Evolutionary conservation across 2,888 invertebrate species (phyloP).

Genomic region (Alsophila aescularia): DNA sequence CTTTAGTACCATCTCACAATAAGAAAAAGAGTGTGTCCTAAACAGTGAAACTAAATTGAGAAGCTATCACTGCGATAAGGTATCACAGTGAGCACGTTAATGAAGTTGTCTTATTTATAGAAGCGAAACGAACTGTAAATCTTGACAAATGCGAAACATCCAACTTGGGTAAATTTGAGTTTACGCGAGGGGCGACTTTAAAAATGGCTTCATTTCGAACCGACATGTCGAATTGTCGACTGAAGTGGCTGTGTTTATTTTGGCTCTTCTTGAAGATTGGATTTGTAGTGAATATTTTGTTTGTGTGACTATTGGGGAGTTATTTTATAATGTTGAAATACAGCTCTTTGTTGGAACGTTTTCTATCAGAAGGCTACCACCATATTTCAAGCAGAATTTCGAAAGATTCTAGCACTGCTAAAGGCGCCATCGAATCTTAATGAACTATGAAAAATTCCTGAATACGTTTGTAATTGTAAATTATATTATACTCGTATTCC

Average conservation of each 20-base stretch:
- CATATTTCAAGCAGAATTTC: too few relatives aligned
- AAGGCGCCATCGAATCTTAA: too few relatives aligned
- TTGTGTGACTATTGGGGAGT: conserved; percentile 11
- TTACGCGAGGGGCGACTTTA: conserved; percentile 56
- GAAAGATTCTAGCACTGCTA: too few relatives aligned
- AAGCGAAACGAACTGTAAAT: conserved; percentile 50
- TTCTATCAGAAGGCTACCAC: too few relatives aligned
- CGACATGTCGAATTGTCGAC: conserved; percentile 58
- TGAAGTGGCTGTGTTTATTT: conserved; percentile 36
- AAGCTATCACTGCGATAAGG: conserved; percentile 3
- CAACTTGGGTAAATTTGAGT: conserved; percentile 45
- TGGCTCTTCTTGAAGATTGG: conserved; percentile 49
- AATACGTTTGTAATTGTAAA: too few relatives aligned
- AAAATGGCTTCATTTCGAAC: conserved; percentile 69
- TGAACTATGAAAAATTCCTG: too few relatives aligned
- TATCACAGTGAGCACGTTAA: not conserved
- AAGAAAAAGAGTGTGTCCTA: not conserved
- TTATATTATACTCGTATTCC: too few relatives aligned
- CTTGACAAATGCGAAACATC: conserved; percentile 72
- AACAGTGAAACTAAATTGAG: not conserved
- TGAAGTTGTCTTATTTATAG: conserved; percentile 32
- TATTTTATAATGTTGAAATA: too few relatives aligned
- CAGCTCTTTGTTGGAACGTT: too few relatives aligned
- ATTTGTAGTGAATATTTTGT: conserved; percentile 40
- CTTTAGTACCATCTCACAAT: conserved; percentile 8